Percentiles rank a stretch among this genome's conserved stretches.
Conservation (phyloP, 2,888 invertebrate species). For the Onchidella celtica region DNA sequence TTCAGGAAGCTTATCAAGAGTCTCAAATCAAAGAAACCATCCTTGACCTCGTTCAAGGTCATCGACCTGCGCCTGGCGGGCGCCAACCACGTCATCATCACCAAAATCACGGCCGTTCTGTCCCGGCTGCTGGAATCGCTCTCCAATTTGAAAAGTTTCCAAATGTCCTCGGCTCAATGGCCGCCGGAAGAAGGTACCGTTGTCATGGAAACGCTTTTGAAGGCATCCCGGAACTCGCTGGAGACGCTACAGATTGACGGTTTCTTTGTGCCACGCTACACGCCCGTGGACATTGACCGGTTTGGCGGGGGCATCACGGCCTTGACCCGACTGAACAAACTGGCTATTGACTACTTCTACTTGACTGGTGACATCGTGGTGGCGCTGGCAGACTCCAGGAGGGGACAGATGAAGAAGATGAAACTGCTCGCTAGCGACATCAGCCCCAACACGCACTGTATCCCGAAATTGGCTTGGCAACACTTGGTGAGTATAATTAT, state of each 20-base stretch:
- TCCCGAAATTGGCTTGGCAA: constrained; percentile 26
- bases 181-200: constrained; percentile 30
- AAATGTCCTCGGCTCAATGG: constrained; percentile 45
- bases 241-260: constrained; percentile 38
- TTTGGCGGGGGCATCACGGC: background rate
- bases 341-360: constrained; percentile 43
- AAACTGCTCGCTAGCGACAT: constrained; percentile 27
- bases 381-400: constrained; percentile 15
- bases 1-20: constrained; percentile 38
- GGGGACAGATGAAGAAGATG: constrained; percentile 17
- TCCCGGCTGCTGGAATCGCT: constrained; percentile 1
- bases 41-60: constrained; percentile 32
- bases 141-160: constrained; percentile 18
- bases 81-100: background rate
- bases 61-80: constrained; percentile 26
- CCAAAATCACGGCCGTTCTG: background rate
- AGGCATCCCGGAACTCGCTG: background rate
- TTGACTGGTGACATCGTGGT: constrained; percentile 6
- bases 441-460: constrained; percentile 15
- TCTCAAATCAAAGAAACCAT: constrained; percentile 16
- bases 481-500: constrained; percentile 18
- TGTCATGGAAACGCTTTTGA: constrained; percentile 14
- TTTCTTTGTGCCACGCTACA: constrained; percentile 15
- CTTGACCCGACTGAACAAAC: constrained; percentile 17
- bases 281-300: background rate